These are phyloP conservation scores for Oryzias melastigma DNA, from an alignment of 2,113 vertebrate genomes.

Conservation along the genomic window DNA sequence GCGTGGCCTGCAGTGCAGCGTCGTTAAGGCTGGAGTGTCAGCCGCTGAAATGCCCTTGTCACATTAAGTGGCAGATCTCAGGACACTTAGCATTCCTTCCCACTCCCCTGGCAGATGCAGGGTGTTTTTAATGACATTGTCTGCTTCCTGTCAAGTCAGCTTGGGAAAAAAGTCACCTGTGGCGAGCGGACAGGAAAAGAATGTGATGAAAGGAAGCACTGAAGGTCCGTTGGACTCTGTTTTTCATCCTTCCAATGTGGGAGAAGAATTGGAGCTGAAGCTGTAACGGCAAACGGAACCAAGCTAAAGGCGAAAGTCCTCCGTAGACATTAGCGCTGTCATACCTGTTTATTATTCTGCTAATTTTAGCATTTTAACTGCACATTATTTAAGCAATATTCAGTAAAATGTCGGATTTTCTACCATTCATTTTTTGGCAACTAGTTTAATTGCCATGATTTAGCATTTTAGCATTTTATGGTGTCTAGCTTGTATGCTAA, in stretches of 20 bases:
- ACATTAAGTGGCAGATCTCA: constrained; percentile 62
- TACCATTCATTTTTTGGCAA: too few relatives aligned
- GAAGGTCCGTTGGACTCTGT: constrained; percentile 24
- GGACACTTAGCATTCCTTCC: constrained; percentile 58
- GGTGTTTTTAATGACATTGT: constrained; percentile 65
- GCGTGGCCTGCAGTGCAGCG: constrained; percentile 15
- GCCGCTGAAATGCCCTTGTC: constrained; percentile 66
- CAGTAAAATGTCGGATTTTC: too few relatives aligned
- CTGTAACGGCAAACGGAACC: neutral
- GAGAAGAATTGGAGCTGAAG: neutral
- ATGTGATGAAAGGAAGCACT: constrained; percentile 40
- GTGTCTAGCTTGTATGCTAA: too few relatives aligned
- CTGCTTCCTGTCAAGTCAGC: constrained; percentile 64
- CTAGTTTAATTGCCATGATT: too few relatives aligned
- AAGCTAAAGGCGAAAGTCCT: neutral
- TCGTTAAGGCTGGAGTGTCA: constrained; percentile 41
- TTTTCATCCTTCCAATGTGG: constrained; percentile 5
- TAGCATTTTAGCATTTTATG: too few relatives aligned
- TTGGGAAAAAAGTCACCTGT: constrained; percentile 62
- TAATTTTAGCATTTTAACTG: too few relatives aligned
- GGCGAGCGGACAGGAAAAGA: constrained; percentile 11
- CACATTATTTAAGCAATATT: too few relatives aligned
- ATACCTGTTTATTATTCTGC: too few relatives aligned
- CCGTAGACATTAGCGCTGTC: too few relatives aligned
- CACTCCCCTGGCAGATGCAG: constrained; percentile 52